Base-by-base conservation (phyloP, 2,888 invertebrate species). In the Agrilus cyanescens region DNA sequence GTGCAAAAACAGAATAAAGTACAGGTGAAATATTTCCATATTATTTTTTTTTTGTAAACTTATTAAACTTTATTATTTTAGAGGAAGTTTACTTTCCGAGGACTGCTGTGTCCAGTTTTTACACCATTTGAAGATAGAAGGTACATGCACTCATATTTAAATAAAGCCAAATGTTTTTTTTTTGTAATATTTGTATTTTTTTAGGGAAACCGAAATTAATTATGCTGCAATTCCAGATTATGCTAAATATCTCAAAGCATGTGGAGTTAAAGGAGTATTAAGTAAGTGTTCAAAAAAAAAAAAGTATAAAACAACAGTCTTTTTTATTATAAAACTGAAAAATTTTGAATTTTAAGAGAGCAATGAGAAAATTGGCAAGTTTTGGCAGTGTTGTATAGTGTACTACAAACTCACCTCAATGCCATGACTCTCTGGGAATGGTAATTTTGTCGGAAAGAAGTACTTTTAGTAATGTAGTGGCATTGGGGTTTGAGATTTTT, bases 71-170 rank as follows among this genome's bases (percentile, higher is more conserved):
- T 16, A 36, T 16, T 16, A 34, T 45, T 46, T 14, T 44, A 63
- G 60, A 59, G 56, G 51, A 63, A 62, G 49, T 61, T 62, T 49
- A 53, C 54, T 32, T 63, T 63, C 44, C 53, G 60, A 45, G 64
- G 64, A 1, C 49, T 65, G 15, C 49, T 65, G 4, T 65, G 64
- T 45, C 62, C 64, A 35, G 62, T 57, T 20, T 59, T 65, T 37
- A 63, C 64, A 18, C 63, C 63, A 20, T 63, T 65, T 50, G 50
- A 50, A 10, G 61, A 57, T 48, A 48, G 52, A 34, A 54, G 53
- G 57, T 57, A 49, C 50, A 48, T 43, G n/a, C n/a, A 36, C 12
- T 38, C 36, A 15, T 41, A 10, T 13, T 38, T 13, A 35, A 32
- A 39, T 38, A 1, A 34, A 41, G 4, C 30, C 8, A 14, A 25